These are phyloP conservation scores for Vanessa atalanta DNA, from an alignment of 1,140 invertebrate genomes.

Conservation along the genomic window DNA sequence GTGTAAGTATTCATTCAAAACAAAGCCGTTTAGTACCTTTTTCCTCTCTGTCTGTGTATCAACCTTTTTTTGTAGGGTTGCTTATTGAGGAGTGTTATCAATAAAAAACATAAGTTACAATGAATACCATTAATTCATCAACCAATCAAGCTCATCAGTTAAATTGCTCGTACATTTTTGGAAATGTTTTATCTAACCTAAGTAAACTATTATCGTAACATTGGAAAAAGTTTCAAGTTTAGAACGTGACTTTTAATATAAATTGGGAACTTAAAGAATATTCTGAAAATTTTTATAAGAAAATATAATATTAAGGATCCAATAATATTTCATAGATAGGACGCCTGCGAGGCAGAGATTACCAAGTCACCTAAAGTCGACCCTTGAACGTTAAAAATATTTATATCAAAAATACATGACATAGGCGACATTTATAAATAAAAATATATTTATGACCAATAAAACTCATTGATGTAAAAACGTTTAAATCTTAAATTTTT, in stretches of 20 bases:
- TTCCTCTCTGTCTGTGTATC: too few species aligned
- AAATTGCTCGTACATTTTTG: not conserved
- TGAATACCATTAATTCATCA: too few species aligned
- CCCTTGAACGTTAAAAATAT: constrained; percentile 11
- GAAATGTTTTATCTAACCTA: not conserved
- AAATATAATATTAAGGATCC: constrained; percentile 13
- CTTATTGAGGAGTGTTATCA: too few species aligned
- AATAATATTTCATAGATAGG: constrained; percentile 24
- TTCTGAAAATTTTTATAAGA: constrained; percentile 14
- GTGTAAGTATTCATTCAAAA: too few species aligned
- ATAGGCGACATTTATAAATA: not conserved
- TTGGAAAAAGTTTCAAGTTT: not conserved
- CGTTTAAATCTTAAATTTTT: too few species aligned
- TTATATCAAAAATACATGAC: not conserved
- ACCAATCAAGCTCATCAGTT: not conserved
- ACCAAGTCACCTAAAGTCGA: constrained; percentile 17
- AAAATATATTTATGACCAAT: not conserved
- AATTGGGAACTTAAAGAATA: not conserved
- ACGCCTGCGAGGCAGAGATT: constrained; percentile 16
- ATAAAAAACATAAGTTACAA: too few species aligned
- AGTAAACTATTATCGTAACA: not conserved
- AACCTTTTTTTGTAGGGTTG: too few species aligned
- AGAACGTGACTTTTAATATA: constrained; percentile 9
- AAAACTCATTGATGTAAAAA: too few species aligned
- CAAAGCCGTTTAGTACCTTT: too few species aligned